These are phyloP conservation scores for Stegana nigrithorax DNA, from an alignment of 2,888 invertebrate genomes.

Conservation along the genomic window DNA sequence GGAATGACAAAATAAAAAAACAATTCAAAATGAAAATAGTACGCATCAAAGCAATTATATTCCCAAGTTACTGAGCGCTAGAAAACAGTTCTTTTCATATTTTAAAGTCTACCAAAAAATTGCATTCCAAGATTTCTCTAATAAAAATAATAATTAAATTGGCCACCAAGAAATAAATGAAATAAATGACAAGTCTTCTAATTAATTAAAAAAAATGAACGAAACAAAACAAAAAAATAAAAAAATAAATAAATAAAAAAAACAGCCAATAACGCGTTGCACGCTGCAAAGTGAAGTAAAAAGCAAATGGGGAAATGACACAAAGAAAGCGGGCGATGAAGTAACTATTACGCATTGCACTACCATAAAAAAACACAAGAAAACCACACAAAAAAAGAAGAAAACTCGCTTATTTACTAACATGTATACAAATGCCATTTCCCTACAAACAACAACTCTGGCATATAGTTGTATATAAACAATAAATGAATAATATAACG, in stretches of 20 bases:
- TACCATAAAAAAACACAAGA: constrained; percentile 33
- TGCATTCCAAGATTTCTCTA: too few relatives aligned
- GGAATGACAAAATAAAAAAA: too few relatives aligned
- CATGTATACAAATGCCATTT: constrained; percentile 19
- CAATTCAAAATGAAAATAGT: too few relatives aligned
- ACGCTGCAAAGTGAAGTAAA: not conserved
- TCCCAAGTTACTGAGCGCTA: too few relatives aligned
- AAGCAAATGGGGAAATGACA: not conserved
- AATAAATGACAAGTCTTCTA: not conserved
- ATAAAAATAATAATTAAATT: too few relatives aligned
- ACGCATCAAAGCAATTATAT: too few relatives aligned
- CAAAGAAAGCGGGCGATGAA: not conserved
- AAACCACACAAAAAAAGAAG: constrained; percentile 11
- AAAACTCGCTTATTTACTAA: not conserved
- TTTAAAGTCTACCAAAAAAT: too few relatives aligned
- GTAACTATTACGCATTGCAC: constrained; percentile 37
- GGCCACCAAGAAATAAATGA: too few relatives aligned
- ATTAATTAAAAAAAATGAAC: not conserved
- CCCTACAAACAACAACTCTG: constrained; percentile 21
- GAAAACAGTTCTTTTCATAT: too few relatives aligned
- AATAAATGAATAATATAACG: constrained; percentile 10
- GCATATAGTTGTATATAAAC: not conserved
- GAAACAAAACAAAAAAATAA: not conserved
- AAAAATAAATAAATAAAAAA: not conserved
- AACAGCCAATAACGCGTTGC: not conserved